phyloP scores from a whole-genome alignment of 92 coral and sea anemone genomes.

The Palythoa grandis region DNA sequence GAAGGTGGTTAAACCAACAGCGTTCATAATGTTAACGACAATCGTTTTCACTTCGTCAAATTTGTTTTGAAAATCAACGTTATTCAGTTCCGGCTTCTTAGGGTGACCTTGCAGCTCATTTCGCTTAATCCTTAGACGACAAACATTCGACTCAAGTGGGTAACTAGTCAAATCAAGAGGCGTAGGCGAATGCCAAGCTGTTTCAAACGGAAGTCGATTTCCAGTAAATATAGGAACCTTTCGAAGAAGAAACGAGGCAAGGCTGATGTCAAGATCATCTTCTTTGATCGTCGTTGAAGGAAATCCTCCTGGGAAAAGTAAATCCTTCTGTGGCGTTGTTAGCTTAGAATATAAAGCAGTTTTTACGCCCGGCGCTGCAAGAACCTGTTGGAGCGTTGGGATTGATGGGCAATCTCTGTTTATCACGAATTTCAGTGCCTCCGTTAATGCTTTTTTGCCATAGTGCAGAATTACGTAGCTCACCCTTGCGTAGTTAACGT shows the following conservation, averaged over 20 bases:
- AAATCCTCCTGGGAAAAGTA: constrained; percentile 16
- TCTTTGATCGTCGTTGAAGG: constrained; percentile 12
- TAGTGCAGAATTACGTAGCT: constrained; percentile 16
- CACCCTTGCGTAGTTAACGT: constrained; percentile 16
- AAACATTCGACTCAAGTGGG: constrained; percentile 33
- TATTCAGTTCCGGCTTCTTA: constrained; percentile 17
- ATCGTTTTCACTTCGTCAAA: constrained; percentile 7
- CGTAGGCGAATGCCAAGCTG: constrained; percentile 18
- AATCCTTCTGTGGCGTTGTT: background rate
- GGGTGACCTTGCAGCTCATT: constrained; percentile 8
- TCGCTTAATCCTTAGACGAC: constrained; percentile 12
- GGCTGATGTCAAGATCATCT: constrained; percentile 25
- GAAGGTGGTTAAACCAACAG: constrained; percentile 12
- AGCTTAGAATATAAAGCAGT: background rate
- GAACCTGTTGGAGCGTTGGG: background rate
- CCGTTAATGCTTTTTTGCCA: constrained; percentile 20
- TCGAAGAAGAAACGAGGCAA: constrained; percentile 29
- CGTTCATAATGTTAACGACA: background rate
- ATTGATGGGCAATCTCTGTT: constrained; percentile 27
- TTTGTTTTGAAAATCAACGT: constrained; percentile 2
- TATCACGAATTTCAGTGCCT: constrained; percentile 21
- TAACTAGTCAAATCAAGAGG: background rate
- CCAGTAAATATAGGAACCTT: constrained; percentile 27
- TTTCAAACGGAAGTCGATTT: background rate
- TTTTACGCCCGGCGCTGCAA: constrained; percentile 24